These are phyloP conservation scores for Sebastes flavidus DNA, from an alignment of 2,797 vertebrate species.

Conservation along the genomic window DNA sequence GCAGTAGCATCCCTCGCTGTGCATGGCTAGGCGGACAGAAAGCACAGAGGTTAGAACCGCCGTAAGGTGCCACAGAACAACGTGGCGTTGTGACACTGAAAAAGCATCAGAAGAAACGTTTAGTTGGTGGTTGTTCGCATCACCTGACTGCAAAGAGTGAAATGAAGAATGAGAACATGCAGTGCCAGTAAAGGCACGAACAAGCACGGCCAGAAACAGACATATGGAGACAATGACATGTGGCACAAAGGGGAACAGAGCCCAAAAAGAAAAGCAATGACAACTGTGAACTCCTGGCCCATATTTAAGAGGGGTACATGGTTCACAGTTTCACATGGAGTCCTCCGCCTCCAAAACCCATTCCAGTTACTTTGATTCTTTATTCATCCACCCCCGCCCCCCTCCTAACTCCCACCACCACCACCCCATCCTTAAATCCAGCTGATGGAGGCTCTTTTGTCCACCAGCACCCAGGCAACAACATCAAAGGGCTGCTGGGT, in stretches of 20 bases:
- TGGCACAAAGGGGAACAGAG: conserved; percentile 49
- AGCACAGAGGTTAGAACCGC: conserved; percentile 47
- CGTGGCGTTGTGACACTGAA: neutral
- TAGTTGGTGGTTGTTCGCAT: conserved; percentile 45
- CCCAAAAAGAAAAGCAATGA: conserved; percentile 58
- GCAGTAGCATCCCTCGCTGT: conserved; percentile 67
- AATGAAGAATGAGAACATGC: conserved; percentile 29
- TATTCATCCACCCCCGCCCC: conserved; percentile 68
- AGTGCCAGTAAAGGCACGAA: conserved; percentile 31
- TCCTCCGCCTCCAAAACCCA: conserved; percentile 83
- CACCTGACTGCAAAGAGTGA: conserved; percentile 30
- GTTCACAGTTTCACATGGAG: conserved; percentile 79
- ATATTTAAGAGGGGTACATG: conserved; percentile 75
- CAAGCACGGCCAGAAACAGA: conserved; percentile 32
- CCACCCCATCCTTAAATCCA: conserved; percentile 82
- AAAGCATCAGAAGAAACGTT: neutral
- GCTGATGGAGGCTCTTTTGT: conserved; percentile 86
- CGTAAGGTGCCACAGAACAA: conserved; percentile 13
- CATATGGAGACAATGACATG: conserved; percentile 52
- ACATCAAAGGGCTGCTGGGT: conserved; percentile 89
- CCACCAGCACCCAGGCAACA: conserved; percentile 89
- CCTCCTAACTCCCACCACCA: conserved; percentile 32
- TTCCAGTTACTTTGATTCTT: conserved; percentile 84
- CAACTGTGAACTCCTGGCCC: conserved; percentile 70
- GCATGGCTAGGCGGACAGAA: conserved; percentile 48